These are phyloP conservation scores for Ceyx margarethae DNA, from an alignment of 2,113 vertebrate genomes.

Conservation along the genomic window DNA sequence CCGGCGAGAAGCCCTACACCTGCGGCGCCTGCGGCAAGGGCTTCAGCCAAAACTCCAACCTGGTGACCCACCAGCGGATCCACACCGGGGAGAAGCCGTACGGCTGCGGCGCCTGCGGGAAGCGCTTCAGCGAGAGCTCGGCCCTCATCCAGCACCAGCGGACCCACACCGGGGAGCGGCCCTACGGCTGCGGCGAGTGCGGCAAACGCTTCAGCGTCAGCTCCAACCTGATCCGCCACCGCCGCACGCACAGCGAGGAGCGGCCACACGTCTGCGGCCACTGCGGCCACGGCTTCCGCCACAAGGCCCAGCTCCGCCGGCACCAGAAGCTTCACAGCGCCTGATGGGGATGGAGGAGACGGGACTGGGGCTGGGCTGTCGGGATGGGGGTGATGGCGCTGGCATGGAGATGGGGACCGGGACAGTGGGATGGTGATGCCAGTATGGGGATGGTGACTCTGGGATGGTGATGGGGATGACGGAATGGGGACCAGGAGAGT, in stretches of 20 bases:
- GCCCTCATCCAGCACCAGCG: constrained; percentile 77
- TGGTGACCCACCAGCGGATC: neutral
- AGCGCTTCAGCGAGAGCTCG: constrained; percentile 71
- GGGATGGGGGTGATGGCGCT: neutral
- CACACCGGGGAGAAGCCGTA: no score
- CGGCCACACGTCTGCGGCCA: no score
- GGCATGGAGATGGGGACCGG: neutral
- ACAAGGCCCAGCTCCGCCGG: constrained; percentile 57
- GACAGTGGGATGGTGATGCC: neutral
- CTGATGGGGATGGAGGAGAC: neutral
- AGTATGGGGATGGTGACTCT: neutral
- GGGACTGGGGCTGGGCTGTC: neutral
- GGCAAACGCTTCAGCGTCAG: no score
- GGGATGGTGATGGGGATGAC: no score
- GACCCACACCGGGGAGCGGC: no score
- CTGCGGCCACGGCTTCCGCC: constrained; percentile 55
- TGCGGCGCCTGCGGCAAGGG: constrained; percentile 83
- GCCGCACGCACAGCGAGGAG: no score
- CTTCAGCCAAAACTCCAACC: neutral
- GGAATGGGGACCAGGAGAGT: no score
- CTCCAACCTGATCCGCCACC: no score
- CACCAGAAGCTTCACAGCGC: constrained; percentile 52
- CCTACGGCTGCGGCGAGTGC: no score
- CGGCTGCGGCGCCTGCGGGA: no score
- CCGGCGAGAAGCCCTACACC: constrained; percentile 55